Evolutionary conservation across 2,888 invertebrate species (phyloP), one percentile per base, ranked within the genome.

Genomic region (Ctenicera cuprea): DNA sequence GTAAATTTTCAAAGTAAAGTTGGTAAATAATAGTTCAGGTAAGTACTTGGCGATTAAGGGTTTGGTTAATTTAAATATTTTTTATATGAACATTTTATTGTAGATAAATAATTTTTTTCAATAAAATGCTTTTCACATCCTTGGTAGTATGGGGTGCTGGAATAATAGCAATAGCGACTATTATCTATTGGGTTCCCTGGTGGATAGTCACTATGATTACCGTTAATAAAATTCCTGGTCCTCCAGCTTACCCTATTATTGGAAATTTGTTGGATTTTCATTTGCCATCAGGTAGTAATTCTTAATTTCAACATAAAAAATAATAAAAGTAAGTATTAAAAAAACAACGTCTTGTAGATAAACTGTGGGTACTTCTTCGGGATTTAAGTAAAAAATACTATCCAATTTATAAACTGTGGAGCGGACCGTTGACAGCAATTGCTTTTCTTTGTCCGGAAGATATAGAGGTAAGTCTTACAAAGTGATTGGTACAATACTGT

Each of bases 391-490:
- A 73, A 54, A 54, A 52, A 20, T 78, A 69, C 61, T 70, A 74
- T 48, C 62, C 69, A 3, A 54, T 72, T 38, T 75, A 73, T 33
- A 64, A 67, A 71, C 73, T 86, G 45, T 86, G 85, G 82, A 43
- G 82, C 3, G 85, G 80, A 71, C 80, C 81, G 1, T 18, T 83
- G 4, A 83, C 80, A 8, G 80, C 87, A 0, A 75, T 88, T 1
- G 83, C 84, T 54, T 81, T 90, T 8, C 87, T 86, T 22, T 86
- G 86, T 63, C 88, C 90, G 0, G 87, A 89, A 71, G 89, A 90
- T 78, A 84, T 88, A 0, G 90, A 90, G 83, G 89, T 41, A 61
- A 14, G 5, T 57, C 14, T 18, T 3, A 57, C 9, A 12, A 37
- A 14, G 9, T n/a, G 7, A n/a, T 12, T 9, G 3, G 12, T 14